Evolutionary conservation across 2,113 vertebrate species (phyloP).

Genomic region (Anseranas semipalmata): DNA sequence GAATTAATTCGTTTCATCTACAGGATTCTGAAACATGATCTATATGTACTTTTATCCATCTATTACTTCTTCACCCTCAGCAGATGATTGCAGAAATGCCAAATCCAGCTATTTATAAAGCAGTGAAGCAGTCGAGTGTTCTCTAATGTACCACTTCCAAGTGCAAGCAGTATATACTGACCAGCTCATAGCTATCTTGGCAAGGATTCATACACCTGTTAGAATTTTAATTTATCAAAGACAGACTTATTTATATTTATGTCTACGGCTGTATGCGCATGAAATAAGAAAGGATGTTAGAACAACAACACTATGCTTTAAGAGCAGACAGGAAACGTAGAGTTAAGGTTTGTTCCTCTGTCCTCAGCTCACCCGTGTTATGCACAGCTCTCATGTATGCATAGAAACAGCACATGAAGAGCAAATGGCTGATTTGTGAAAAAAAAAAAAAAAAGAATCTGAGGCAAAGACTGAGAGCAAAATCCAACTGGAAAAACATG

Average conservation of each 20-base stretch:
- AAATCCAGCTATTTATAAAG: slow-evolving; percentile 74
- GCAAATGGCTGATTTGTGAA: not conserved
- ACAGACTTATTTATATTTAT: slow-evolving; percentile 72
- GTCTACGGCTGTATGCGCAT: slow-evolving; percentile 9
- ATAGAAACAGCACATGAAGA: not conserved
- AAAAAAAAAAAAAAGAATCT: not conserved
- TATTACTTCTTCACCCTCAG: slow-evolving; percentile 32
- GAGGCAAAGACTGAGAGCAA: not conserved
- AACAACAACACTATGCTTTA: slow-evolving; percentile 43
- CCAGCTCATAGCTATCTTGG: slow-evolving; percentile 59
- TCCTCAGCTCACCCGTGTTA: not conserved
- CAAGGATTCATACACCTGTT: slow-evolving; percentile 67
- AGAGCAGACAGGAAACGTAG: slow-evolving; percentile 34
- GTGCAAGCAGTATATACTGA: slow-evolving; percentile 53
- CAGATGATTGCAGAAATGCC: slow-evolving; percentile 63
- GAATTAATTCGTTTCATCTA: not conserved
- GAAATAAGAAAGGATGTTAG: slow-evolving; percentile 66
- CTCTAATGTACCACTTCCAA: slow-evolving; percentile 59
- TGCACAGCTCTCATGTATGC: not conserved
- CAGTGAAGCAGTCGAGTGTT: slow-evolving; percentile 25
- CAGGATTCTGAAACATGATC: not conserved
- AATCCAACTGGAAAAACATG: not conserved
- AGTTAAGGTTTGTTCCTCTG: slow-evolving; percentile 27
- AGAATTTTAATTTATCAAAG: slow-evolving; percentile 73
- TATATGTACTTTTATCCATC: not conserved